Conservation (phyloP, 53 echinoderm and acorn worm genomes). For the Paelopatides confundens region DNA sequence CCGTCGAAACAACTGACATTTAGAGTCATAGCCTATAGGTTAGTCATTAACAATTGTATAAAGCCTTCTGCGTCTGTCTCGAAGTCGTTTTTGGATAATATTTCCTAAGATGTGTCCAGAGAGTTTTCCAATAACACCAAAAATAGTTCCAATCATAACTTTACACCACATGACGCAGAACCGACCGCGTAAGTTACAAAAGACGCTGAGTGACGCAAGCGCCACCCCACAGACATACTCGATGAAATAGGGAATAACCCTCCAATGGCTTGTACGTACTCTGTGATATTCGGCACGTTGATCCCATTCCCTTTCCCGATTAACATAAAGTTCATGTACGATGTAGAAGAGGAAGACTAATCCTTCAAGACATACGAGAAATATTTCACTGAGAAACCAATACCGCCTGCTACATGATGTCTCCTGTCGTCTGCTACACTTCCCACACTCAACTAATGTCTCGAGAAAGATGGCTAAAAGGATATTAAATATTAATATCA, state of each 20-base stretch:
- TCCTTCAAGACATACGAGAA: neutral
- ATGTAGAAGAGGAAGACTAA: constrained; percentile 18
- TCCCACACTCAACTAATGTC: constrained; percentile 11
- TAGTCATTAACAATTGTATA: neutral
- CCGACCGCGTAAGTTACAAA: constrained; percentile 6
- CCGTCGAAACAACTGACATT: too few species aligned
- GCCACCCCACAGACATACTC: constrained; percentile 13
- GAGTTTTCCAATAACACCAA: constrained; percentile 12
- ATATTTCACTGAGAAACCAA: constrained; percentile 37
- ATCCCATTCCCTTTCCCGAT: neutral
- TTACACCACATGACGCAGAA: constrained; percentile 40
- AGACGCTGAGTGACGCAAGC: constrained; percentile 2
- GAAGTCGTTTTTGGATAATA: neutral
- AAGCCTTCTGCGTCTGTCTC: neutral
- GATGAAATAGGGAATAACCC: neutral
- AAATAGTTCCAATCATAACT: neutral
- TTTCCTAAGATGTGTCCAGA: neutral
- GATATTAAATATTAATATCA: constrained; percentile 4
- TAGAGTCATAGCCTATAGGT: too few species aligned
- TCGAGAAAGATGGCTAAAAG: constrained; percentile 12
- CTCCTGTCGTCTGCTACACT: neutral
- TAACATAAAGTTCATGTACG: constrained; percentile 11
- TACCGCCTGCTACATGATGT: constrained; percentile 2
- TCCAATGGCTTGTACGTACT: neutral
- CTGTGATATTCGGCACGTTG: neutral